Evolutionary conservation across 2,888 invertebrate species (phyloP).

Genomic region (Kryphioiulus occultus): DNA sequence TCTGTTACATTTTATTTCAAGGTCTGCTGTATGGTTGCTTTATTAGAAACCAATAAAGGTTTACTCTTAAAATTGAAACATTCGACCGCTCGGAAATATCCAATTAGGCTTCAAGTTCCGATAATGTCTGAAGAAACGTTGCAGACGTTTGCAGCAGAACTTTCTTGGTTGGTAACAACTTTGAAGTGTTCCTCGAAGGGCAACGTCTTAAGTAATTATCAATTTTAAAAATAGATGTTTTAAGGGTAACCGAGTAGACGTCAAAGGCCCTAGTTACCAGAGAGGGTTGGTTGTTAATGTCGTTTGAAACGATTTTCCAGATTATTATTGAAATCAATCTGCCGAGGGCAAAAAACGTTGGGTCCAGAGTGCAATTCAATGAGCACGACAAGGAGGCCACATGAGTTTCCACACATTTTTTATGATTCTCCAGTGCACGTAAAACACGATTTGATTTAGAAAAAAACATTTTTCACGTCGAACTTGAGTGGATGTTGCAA

Average conservation of each 20-base stretch:
- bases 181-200: not conserved
- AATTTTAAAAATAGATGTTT: not conserved
- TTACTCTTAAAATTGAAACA: too few relatives aligned
- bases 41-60: too few relatives aligned
- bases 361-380: not conserved
- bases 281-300: constrained; percentile 31
- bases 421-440: not conserved
- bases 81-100: too few relatives aligned
- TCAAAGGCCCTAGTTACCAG: constrained; percentile 27
- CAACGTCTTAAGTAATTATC: constrained; percentile 18
- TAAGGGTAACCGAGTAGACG: not conserved
- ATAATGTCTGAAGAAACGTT: not conserved
- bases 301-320: not conserved
- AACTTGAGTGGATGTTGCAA: not conserved
- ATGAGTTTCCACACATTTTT: not conserved
- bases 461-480: not conserved
- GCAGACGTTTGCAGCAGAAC: not conserved
- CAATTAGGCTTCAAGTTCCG: too few relatives aligned
- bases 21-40: too few relatives aligned
- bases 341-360: constrained; percentile 19
- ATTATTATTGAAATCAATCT: constrained; percentile 32
- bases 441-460: not conserved
- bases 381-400: not conserved
- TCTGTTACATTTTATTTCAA: too few relatives aligned
- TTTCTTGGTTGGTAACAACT: constrained; percentile 2